phyloP scores from a whole-genome alignment of 2,113 vertebrate species.

The Corvus cornix region DNA sequence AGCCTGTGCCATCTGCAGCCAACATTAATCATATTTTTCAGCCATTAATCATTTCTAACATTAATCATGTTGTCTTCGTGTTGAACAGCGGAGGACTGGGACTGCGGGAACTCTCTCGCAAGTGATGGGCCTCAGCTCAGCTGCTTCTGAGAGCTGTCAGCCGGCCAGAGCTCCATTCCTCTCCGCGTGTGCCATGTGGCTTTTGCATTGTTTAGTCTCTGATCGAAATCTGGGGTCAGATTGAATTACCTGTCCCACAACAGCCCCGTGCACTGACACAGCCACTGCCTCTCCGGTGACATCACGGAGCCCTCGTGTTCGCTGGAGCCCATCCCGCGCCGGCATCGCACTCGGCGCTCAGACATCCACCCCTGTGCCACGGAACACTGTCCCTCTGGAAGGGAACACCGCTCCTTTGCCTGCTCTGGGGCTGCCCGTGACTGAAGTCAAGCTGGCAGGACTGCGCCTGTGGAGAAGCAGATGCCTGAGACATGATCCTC shows the following conservation, averaged over 20 bases:
- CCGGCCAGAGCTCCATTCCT: not conserved
- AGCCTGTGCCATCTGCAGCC: not conserved
- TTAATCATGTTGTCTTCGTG: conserved; percentile 38
- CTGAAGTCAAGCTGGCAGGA: not conserved
- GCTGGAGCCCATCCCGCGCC: accelerated
- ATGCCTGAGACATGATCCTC: not conserved
- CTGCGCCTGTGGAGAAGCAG: not conserved
- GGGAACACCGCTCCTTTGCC: not conserved
- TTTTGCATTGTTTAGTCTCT: conserved; percentile 57
- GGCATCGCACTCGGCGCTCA: accelerated
- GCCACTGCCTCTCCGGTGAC: not conserved
- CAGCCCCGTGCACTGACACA: not conserved
- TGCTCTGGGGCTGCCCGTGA: accelerated
- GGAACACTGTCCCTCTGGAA: accelerated
- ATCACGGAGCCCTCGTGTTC: accelerated
- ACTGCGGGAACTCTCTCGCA: not conserved
- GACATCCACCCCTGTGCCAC: accelerated
- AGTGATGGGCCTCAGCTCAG: conserved; percentile 18
- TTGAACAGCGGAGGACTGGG: not conserved
- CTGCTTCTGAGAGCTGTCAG: conserved; percentile 40
- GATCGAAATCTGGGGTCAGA: not conserved
- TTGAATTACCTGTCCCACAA: conserved; percentile 45
- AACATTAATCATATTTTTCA: conserved; percentile 4
- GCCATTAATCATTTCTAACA: conserved; percentile 21
- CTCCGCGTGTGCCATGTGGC: conserved; percentile 2